Conservation (phyloP, 2,113 vertebrate genomes). For the Atlantisia rogersi region DNA sequence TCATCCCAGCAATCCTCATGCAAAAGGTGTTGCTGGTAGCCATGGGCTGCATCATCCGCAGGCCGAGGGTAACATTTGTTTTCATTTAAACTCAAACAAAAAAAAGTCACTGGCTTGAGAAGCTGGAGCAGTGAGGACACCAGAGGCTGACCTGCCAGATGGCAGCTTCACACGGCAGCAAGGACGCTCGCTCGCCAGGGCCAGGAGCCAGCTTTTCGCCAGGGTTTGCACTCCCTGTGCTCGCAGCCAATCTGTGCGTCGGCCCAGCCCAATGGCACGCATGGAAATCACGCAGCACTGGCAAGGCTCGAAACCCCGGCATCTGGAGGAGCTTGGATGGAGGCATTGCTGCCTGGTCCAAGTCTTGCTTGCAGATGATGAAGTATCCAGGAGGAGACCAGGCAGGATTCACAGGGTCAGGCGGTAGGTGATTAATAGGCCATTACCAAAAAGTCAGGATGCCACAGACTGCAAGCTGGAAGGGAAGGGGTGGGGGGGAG, state of each 20-base stretch:
- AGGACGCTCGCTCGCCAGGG: rapidly evolving
- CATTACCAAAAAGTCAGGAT: conserved; percentile 2
- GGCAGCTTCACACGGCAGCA: background rate
- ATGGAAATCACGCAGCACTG: background rate
- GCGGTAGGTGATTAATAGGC: conserved; percentile 18
- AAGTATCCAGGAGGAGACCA: background rate
- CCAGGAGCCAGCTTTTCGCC: background rate
- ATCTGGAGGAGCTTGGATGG: background rate
- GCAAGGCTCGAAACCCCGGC: background rate
- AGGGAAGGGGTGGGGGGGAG: background rate
- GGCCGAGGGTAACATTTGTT: background rate
- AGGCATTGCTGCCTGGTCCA: background rate
- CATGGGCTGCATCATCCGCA: background rate
- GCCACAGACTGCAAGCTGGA: background rate
- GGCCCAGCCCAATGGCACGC: background rate
- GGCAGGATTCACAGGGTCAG: background rate
- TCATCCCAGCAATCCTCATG: background rate
- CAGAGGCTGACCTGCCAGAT: background rate
- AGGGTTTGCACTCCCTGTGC: background rate
- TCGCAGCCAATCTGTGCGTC: background rate
- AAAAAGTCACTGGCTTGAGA: background rate
- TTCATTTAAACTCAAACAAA: background rate
- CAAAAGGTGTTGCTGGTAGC: background rate
- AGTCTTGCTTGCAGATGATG: conserved; percentile 6
- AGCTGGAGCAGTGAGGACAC: background rate